Evolutionary conservation across 2,113 vertebrate genomes (phyloP).

Genomic region (Nestor notabilis): DNA sequence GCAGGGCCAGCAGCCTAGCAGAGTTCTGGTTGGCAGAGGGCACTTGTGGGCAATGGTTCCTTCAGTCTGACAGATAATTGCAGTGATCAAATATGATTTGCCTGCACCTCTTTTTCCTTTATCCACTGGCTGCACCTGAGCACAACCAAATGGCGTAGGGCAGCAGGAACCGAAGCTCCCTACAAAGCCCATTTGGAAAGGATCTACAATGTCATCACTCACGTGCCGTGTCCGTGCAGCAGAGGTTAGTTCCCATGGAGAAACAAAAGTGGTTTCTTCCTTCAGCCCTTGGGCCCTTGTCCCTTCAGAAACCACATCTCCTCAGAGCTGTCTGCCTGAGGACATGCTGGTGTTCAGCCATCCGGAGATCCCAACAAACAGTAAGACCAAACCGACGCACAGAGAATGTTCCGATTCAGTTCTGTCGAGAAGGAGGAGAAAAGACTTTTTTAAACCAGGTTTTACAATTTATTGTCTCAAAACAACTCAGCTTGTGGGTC

Average conservation of each 20-base stretch:
- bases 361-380: neutral
- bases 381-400: neutral
- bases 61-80: neutral
- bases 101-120: neutral
- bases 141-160: neutral
- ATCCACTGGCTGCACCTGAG: neutral
- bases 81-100: neutral
- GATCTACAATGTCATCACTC: neutral
- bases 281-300: neutral
- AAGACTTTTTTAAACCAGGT: neutral
- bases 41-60: neutral
- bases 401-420: neutral
- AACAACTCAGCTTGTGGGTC: conserved; percentile 10
- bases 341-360: neutral
- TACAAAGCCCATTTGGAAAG: neutral
- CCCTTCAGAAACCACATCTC: neutral
- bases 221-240: neutral
- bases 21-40: neutral
- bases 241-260: neutral
- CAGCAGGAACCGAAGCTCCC: neutral
- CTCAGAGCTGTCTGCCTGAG: neutral
- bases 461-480: neutral
- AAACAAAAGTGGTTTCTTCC: neutral
- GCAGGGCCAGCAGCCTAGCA: neutral
- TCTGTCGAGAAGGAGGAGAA: neutral